A percentile compares a stretch with the other conserved stretches of the same genome.
These are phyloP conservation scores for Desmophyllum pertusum DNA, from an alignment of 92 coral and sea anemone genomes.

Conservation along the genomic window DNA sequence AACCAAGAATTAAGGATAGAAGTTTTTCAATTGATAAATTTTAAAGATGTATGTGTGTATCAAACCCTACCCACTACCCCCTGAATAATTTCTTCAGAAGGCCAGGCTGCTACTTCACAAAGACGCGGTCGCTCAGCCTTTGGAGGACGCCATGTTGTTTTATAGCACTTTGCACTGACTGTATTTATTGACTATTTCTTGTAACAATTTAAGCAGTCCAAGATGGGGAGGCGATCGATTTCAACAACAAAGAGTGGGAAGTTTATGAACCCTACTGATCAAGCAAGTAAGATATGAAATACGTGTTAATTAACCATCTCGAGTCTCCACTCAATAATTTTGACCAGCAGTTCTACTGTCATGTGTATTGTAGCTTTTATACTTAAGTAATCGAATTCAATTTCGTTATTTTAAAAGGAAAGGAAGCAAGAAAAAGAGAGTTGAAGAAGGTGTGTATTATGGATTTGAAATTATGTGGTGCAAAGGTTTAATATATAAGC, in stretches of 20 bases:
- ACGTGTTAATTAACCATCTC: not conserved
- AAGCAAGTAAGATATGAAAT: slow-evolving; percentile 82
- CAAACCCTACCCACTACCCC: not conserved
- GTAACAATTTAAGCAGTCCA: slow-evolving; percentile 9
- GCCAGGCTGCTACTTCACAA: slow-evolving; percentile 23
- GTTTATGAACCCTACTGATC: slow-evolving; percentile 99
- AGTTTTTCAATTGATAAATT: not conserved
- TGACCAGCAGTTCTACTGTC: not conserved
- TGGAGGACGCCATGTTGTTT: slow-evolving; percentile 62
- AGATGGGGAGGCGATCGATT: slow-evolving; percentile 96
- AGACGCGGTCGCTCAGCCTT: slow-evolving; percentile 46
- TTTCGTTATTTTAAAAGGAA: slow-evolving; percentile 60
- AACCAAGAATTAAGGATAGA: not conserved
- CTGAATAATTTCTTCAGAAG: not conserved
- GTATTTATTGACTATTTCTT: not conserved
- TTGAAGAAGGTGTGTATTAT: slow-evolving; percentile 80
- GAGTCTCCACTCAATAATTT: not conserved
- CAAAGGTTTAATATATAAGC: too few species aligned
- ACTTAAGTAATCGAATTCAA: not conserved
- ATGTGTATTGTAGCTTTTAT: too few species aligned
- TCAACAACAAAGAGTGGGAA: slow-evolving; percentile 99
- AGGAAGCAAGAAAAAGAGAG: slow-evolving; percentile 95
- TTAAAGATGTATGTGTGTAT: not conserved
- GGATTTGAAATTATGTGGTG: not conserved
- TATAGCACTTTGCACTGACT: not conserved